Base-by-base conservation (phyloP, 2,888 invertebrate genomes). In the Epicampocera succincta region DNA sequence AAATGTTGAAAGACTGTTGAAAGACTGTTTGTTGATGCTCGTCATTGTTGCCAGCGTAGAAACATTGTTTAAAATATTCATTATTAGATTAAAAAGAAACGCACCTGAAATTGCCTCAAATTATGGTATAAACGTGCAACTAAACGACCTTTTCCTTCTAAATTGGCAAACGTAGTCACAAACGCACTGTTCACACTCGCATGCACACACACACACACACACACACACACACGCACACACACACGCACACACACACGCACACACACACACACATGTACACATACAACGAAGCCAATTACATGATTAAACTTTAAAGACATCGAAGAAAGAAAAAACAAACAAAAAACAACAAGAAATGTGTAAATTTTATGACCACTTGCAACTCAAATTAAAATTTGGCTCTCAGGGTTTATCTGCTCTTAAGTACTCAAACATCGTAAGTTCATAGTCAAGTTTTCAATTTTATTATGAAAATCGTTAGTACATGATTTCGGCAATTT, bases 381-480 rank as follows among this genome's bases (percentile, higher is more conserved):
- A 60, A 42, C 8, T 60, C 8, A 42, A 60, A 60, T 60, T 33
- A 60, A 60, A 21, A 19, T 33, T 58, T 19, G 33, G 33, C n/a
- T 38, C n/a, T 38, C 15, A 11, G 12, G 25, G 25, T 15, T 38
- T 9, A 56, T 56, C 15, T 15, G 15, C n/a, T 54, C 29, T 15
- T 54, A 29, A 33, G 1, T 1, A 2, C 3, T 6, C 15, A 25
- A 25, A 25, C 25, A 25, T 25, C 5, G 25, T 25, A 25, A 25
- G 25, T 5, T 25, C 5, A 3, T 25, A 25, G 2, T 25, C 3
- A 25, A 25, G 25, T 2, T 25, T 25, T 25, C 5, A 25, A 25
- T 3, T 25, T 25, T 25, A 5, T 25, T 25, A 5, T 25, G 5
- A 25, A 25, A 25, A 25, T 25, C 5, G 25, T 25, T 25, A 5